Evolutionary conservation across 2,797 vertebrate species (phyloP), one percentile per base, ranked within the genome.

Genomic region (Amazona finschi): DNA sequence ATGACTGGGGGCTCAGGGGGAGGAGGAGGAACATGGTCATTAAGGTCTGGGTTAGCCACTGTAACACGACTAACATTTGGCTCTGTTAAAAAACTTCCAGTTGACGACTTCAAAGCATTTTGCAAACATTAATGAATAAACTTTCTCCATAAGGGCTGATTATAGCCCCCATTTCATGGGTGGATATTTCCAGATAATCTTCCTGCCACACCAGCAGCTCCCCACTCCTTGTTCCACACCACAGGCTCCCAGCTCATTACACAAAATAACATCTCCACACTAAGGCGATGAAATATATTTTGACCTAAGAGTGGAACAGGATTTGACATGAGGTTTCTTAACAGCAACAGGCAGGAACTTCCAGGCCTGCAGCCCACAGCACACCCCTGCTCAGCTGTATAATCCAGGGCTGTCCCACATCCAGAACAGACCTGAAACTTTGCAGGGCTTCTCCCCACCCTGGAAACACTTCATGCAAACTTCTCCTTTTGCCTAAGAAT

Each of bases 1-100:
- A 93, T 10, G 91, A 17, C 33, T 85, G 36, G 77, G 88, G 80
- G 58, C 62, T 71, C 3, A 1, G 4, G 15, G 41, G 33, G 5
- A 86, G 41, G 74, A 91, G 39, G 81, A 28, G 24, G 83, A 90
- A 94, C 0, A 0, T 72, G 71, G 71, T 93, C 71, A 94, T 94
- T 96, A 94, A 41, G n/a, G 87, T 95, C 95, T 95, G 94, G 94
- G 85, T 94, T 87, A 85, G 83, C 83, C 89, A 80, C 89, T 74
- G 33, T 61, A 88, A 64, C 36, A 47, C 49, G 87, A 55, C 62
- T 67, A 79, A 84, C 71, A 30, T 67, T 91, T 85, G 57, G 83
- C 65, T 90, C 80, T 90, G 57, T 79, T 88, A 69, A 74, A 86
- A 49, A 28, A 53, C 19, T 89, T 30, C 61, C n/a, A 85, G 61